Evolutionary conservation across 2,888 invertebrate species (phyloP).

Genomic region (Hecatera dysodea): DNA sequence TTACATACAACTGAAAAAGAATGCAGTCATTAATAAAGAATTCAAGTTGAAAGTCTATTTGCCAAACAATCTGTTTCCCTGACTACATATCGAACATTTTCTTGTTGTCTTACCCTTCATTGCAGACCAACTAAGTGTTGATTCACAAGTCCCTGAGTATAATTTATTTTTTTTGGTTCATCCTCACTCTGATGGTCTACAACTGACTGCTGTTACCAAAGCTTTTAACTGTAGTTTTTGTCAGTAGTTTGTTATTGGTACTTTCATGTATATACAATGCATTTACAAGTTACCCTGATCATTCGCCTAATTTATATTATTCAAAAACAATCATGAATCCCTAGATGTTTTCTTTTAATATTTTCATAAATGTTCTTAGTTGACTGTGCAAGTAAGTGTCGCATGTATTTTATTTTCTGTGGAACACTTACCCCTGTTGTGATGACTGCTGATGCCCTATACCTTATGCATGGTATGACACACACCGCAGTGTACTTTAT

Average conservation of each 20-base stretch:
- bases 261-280: not conserved
- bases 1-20: not conserved
- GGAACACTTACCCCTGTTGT: not conserved
- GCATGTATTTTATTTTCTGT: conserved; percentile 47
- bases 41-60: not conserved
- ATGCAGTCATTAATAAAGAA: not conserved
- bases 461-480: conserved; percentile 35
- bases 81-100: conserved; percentile 8
- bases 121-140: not conserved
- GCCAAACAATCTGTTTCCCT: conserved; percentile 12
- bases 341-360: conserved; percentile 20
- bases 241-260: not conserved
- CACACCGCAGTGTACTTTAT: conserved; percentile 5
- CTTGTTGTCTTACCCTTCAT: not conserved
- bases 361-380: conserved; percentile 16
- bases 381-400: conserved; percentile 22
- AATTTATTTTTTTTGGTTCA: not conserved
- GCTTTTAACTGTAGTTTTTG: conserved; percentile 33
- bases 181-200: conserved; percentile 5
- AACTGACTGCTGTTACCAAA: conserved; percentile 1
- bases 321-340: not conserved
- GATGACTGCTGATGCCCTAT: conserved; percentile 11
- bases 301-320: conserved; percentile 8
- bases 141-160: not conserved
- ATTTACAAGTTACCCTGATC: not conserved